Percentiles rank a stretch among this genome's conserved stretches.
Evolutionary conservation across 2,113 vertebrate species (phyloP).

Genomic region (Prochilodus magdalenae): DNA sequence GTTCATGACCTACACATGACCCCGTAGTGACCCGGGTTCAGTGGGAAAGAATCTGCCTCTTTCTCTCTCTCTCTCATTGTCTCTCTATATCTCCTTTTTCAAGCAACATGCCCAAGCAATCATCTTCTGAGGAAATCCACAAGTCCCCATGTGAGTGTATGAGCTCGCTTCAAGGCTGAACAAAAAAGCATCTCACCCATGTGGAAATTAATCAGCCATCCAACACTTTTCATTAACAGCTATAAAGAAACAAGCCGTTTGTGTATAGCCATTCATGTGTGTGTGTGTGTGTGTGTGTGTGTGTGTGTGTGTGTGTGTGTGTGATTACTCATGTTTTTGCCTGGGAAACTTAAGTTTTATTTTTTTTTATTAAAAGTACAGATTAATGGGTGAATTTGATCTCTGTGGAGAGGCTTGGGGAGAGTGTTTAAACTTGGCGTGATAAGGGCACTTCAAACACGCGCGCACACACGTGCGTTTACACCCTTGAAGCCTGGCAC

Average conservation of each 20-base stretch:
- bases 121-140: conserved; percentile 33
- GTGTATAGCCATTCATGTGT: too few relatives aligned
- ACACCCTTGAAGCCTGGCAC: conserved; percentile 85
- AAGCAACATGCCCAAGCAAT: background rate
- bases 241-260: conserved; percentile 23
- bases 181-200: conserved; percentile 46
- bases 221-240: conserved; percentile 26
- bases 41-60: conserved; percentile 48
- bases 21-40: conserved; percentile 81
- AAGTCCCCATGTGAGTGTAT: conserved; percentile 32
- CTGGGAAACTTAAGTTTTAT: conserved; percentile 61
- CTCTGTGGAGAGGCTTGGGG: conserved; percentile 65
- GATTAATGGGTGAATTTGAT: conserved; percentile 80
- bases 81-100: background rate
- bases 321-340: conserved; percentile 45
- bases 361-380: conserved; percentile 60
- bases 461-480: conserved; percentile 79
- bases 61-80: background rate
- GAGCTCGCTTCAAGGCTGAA: background rate
- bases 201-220: background rate
- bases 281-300: background rate
- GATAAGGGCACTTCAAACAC: conserved; percentile 86
- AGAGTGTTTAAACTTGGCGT: conserved; percentile 72
- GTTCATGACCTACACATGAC: conserved; percentile 90
- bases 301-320: background rate